phyloP scores from a whole-genome alignment of 2,888 invertebrate genomes.

The Geotrupes spiniger region DNA sequence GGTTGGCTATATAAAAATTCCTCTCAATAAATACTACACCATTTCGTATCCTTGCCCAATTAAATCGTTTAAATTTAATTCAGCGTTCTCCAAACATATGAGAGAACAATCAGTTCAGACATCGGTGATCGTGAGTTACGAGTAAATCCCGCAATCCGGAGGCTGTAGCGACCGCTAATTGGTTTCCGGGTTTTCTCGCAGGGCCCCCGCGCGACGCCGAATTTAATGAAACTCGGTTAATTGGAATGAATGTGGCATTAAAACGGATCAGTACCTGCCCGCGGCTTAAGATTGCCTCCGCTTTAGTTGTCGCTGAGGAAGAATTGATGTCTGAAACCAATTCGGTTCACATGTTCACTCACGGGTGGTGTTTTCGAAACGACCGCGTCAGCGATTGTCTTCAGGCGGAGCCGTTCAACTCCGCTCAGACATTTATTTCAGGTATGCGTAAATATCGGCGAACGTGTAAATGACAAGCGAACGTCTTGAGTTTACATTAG shows the following conservation, averaged over 20 bases:
- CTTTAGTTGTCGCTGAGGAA: slow-evolving; percentile 26
- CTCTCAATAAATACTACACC: too few relatives aligned
- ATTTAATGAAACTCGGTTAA: slow-evolving; percentile 40
- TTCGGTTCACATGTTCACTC: slow-evolving; percentile 31
- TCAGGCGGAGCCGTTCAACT: slow-evolving; percentile 24
- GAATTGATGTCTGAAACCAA: slow-evolving; percentile 35
- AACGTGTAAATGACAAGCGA: slow-evolving; percentile 33
- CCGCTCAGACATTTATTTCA: slow-evolving; percentile 30
- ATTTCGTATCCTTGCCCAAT: slow-evolving; percentile 2
- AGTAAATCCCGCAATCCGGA: slow-evolving; percentile 32
- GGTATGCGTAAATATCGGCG: slow-evolving; percentile 33
- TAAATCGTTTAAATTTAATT: slow-evolving; percentile 23
- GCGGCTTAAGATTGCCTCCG: slow-evolving; percentile 27
- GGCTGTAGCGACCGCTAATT: slow-evolving; percentile 32
- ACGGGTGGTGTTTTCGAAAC: slow-evolving; percentile 26
- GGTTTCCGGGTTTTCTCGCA: slow-evolving; percentile 31
- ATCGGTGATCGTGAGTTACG: slow-evolving; percentile 25
- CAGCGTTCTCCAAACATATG: slow-evolving; percentile 22
- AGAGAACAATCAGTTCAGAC: slow-evolving; percentile 23
- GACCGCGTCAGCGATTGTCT: slow-evolving; percentile 34
- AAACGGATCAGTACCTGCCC: slow-evolving; percentile 36
- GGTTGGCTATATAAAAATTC: too few relatives aligned
- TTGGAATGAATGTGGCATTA: slow-evolving; percentile 40
- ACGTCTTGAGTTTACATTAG: slow-evolving; percentile 28
- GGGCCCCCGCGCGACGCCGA: slow-evolving; percentile 24